Conservation (phyloP, 2,797 vertebrate species). For the Melanotaenia boesemani region DNA sequence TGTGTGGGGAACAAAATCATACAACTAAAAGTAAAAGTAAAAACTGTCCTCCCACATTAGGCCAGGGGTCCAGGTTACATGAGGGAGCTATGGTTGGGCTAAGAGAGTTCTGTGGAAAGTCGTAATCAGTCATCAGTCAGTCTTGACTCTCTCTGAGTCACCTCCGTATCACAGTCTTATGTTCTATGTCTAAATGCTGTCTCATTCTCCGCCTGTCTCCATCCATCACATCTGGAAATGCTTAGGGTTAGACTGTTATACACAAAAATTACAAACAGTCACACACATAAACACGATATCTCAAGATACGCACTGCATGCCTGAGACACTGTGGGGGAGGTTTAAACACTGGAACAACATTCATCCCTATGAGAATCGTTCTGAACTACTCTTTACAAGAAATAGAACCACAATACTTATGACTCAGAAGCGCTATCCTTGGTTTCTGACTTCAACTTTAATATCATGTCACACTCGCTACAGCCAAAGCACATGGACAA, state of each 20-base stretch:
- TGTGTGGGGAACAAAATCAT: not conserved
- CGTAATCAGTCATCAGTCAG: not conserved
- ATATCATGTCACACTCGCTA: not conserved
- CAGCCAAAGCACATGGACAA: conserved; percentile 24
- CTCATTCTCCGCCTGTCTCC: conserved; percentile 25
- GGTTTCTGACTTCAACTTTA: conserved; percentile 1
- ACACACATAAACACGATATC: conserved; percentile 23
- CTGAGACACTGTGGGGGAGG: conserved; percentile 28
- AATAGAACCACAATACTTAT: conserved; percentile 14
- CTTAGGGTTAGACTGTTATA: conserved; percentile 47
- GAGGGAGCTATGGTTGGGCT: not conserved
- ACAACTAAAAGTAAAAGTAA: not conserved
- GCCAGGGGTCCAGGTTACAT: not conserved
- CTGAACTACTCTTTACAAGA: conserved; percentile 21
- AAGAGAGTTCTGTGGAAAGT: conserved; percentile 14
- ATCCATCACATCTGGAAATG: conserved; percentile 71
- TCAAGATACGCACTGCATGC: conserved; percentile 39
- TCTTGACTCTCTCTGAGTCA: conserved; percentile 36
- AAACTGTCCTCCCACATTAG: not conserved
- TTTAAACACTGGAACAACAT: conserved; percentile 8
- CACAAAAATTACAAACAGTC: conserved; percentile 33
- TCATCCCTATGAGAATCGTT: conserved; percentile 36
- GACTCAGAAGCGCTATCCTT: not conserved
- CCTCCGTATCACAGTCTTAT: conserved; percentile 13
- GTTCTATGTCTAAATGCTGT: conserved; percentile 30